Percentiles rank a stretch among this genome's conserved stretches.
Evolutionary conservation across 2,113 vertebrate species (phyloP).

Genomic region (Polypterus senegalus): DNA sequence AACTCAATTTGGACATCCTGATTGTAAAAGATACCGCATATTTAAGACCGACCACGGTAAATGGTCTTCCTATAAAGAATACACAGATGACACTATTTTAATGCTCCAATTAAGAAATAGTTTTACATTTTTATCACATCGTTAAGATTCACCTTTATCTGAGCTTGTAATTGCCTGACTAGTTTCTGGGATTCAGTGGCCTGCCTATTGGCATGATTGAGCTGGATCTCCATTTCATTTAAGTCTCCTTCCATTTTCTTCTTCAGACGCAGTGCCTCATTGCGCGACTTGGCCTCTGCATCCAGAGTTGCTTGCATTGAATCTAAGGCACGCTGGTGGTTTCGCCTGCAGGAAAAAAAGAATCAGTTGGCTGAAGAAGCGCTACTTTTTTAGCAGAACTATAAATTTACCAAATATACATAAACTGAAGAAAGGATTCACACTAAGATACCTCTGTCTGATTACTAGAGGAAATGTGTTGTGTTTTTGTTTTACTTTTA

Average conservation of each 20-base stretch:
- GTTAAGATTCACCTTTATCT: conserved; percentile 62
- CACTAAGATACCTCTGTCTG: too few species aligned
- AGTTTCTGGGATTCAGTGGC: conserved; percentile 70
- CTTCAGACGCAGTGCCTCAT: conserved; percentile 71
- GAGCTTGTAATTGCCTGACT: conserved; percentile 65
- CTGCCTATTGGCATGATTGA: conserved; percentile 74
- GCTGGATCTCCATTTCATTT: conserved; percentile 85
- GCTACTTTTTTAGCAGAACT: too few species aligned
- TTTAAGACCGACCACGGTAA: neutral
- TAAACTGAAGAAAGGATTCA: too few species aligned
- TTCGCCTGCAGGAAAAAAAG: conserved; percentile 43
- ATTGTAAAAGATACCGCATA: too few species aligned
- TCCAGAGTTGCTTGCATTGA: conserved; percentile 79
- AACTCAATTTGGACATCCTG: conserved; percentile 77
- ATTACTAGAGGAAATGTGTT: too few species aligned
- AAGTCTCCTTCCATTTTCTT: conserved; percentile 93
- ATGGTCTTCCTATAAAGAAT: too few species aligned
- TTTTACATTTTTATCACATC: too few species aligned
- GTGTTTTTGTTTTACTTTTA: too few species aligned
- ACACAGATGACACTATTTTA: too few species aligned
- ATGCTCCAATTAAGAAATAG: too few species aligned
- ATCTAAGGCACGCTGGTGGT: conserved; percentile 76
- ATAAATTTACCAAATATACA: too few species aligned
- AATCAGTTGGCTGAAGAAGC: too few species aligned
- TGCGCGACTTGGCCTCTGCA: conserved; percentile 70